Conservation (phyloP, 1,140 invertebrate genomes). For the Hypothenemus hampei region DNA sequence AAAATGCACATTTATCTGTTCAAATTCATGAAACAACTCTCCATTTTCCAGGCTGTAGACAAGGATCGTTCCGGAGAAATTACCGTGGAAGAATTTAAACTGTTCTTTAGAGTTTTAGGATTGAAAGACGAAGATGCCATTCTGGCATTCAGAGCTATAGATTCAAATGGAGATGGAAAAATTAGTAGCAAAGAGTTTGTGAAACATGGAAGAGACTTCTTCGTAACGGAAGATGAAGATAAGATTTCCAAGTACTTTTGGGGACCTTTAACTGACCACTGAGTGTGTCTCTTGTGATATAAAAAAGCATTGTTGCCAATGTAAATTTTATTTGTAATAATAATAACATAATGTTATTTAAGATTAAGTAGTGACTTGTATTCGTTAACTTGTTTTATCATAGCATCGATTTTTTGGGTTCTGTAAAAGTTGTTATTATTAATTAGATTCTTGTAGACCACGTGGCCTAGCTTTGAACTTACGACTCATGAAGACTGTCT, state of each 20-base stretch:
- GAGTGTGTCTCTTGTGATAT: too few relatives aligned
- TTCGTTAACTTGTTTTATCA: constrained; percentile 41
- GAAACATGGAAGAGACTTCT: constrained; percentile 71
- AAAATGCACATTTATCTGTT: constrained; percentile 15
- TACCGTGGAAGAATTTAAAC: constrained; percentile 72
- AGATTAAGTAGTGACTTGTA: constrained; percentile 36
- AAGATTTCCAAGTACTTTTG: constrained; percentile 78
- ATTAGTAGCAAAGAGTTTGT: constrained; percentile 73
- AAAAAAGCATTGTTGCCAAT: too few relatives aligned
- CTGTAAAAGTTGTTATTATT: constrained; percentile 32
- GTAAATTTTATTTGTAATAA: neutral
- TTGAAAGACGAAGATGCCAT: constrained; percentile 67
- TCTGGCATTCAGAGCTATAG: constrained; percentile 70
- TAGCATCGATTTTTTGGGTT: constrained; percentile 40
- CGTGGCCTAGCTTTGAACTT: too few relatives aligned
- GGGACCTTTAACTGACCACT: constrained; percentile 63
- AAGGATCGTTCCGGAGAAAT: constrained; percentile 73
- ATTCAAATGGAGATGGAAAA: constrained; percentile 70
- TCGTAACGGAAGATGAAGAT: constrained; percentile 68
- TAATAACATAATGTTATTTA: constrained; percentile 19
- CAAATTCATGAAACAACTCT: neutral
- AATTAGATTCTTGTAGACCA: too few relatives aligned
- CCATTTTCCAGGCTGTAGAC: constrained; percentile 63
- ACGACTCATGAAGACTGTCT: constrained; percentile 52
- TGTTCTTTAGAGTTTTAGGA: constrained; percentile 75